These are phyloP conservation scores for Hydrotaea diabolus DNA, from an alignment of 2,888 invertebrate genomes.

Conservation along the genomic window DNA sequence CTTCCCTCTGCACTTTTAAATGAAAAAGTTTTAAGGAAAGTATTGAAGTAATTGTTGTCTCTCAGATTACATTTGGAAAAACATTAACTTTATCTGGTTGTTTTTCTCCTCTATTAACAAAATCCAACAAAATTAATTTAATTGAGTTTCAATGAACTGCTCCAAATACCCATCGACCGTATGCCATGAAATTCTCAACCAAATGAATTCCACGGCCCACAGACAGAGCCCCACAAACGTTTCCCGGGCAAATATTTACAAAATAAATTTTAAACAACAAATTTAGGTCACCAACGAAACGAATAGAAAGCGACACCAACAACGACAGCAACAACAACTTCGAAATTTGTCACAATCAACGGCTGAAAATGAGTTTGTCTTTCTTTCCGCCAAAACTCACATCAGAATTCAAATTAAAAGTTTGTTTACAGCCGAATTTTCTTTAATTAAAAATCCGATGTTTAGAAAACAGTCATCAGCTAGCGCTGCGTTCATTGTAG, in stretches of 20 bases:
- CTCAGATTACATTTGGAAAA: too few species aligned
- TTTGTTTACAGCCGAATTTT: constrained; percentile 30
- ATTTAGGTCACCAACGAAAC: neutral
- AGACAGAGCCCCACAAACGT: neutral
- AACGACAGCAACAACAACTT: neutral
- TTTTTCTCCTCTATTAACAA: too few species aligned
- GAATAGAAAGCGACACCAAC: neutral
- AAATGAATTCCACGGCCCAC: neutral
- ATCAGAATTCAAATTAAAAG: constrained; percentile 40
- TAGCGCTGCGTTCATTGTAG: neutral
- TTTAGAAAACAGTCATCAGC: constrained; percentile 3
- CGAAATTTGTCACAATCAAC: constrained; percentile 14
- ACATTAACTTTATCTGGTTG: too few species aligned
- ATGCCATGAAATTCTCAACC: neutral
- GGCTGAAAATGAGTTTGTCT: constrained; percentile 21
- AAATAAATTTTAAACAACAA: neutral
- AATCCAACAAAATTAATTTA: too few species aligned
- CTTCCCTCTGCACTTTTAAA: too few species aligned
- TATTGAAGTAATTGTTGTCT: too few species aligned
- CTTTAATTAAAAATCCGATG: constrained; percentile 31
- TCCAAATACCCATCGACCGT: neutral
- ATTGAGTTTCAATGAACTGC: neutral
- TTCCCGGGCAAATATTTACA: neutral
- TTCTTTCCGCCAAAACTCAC: neutral
- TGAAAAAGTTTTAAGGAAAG: too few species aligned